Evolutionary conservation across 2,888 invertebrate genomes (phyloP).

Genomic region (Agonum fuliginosum): DNA sequence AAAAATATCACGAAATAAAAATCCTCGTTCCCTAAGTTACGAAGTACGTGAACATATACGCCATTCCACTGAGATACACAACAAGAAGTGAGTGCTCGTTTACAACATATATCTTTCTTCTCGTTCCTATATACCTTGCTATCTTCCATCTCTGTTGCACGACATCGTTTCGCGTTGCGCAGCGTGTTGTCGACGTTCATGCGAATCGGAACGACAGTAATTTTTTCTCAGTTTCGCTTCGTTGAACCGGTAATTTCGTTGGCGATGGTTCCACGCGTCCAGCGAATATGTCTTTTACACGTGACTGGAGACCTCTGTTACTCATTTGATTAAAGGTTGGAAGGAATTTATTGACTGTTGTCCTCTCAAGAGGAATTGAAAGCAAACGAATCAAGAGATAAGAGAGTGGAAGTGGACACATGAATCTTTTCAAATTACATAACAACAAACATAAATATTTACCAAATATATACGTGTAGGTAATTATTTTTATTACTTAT

Average conservation of each 20-base stretch:
- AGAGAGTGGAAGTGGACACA: neutral
- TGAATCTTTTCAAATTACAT: neutral
- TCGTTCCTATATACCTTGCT: neutral
- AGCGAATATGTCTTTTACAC: slow-evolving; percentile 50
- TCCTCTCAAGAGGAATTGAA: neutral
- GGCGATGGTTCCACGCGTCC: slow-evolving; percentile 43
- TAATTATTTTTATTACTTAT: too few relatives aligned
- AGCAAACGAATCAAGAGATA: neutral
- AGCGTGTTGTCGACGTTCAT: neutral
- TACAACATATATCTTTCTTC: neutral
- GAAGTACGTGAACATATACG: slow-evolving; percentile 24
- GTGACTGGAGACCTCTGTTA: slow-evolving; percentile 20
- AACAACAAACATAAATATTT: too few relatives aligned
- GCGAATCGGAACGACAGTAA: slow-evolving; percentile 45
- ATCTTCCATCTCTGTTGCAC: slow-evolving; percentile 1
- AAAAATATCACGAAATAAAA: slow-evolving; percentile 18
- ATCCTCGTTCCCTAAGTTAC: neutral
- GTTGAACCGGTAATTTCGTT: slow-evolving; percentile 50
- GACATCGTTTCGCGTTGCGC: neutral
- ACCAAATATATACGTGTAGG: too few relatives aligned
- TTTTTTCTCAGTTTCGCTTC: slow-evolving; percentile 45
- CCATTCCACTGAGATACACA: slow-evolving; percentile 6
- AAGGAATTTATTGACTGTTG: slow-evolving; percentile 29
- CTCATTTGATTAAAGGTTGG: slow-evolving; percentile 27
- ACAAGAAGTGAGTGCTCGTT: slow-evolving; percentile 27